These are phyloP conservation scores for Meandrina meandrites DNA, from an alignment of 92 coral and sea anemone genomes.

Conservation along the genomic window DNA sequence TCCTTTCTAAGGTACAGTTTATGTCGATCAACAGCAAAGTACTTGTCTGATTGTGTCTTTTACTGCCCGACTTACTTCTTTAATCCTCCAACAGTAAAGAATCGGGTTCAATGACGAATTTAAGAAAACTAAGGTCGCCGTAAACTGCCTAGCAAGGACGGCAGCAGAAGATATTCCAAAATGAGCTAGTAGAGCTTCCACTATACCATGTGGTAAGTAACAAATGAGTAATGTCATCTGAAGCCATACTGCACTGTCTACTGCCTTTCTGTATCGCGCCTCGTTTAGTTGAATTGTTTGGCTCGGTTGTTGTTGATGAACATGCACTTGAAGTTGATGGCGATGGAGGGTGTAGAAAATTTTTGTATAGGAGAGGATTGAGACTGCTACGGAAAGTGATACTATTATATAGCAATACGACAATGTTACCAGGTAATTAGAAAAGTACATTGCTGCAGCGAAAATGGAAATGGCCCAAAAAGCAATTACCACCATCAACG, in stretches of 20 bases:
- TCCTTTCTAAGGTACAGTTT: background rate
- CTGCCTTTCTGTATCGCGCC: constrained; percentile 30
- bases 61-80: constrained; percentile 8
- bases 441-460: background rate
- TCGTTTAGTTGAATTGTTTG: background rate
- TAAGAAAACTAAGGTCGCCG: background rate
- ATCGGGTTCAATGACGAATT: constrained; percentile 9
- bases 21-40: background rate
- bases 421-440: background rate
- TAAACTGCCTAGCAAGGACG: background rate
- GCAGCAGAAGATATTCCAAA: background rate
- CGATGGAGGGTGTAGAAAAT: background rate
- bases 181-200: background rate
- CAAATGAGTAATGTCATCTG: background rate
- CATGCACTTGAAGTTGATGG: background rate
- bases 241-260: constrained; percentile 5
- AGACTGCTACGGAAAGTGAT: background rate
- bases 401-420: background rate
- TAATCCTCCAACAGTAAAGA: constrained; percentile 13
- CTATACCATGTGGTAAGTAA: background rate
- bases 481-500: background rate
- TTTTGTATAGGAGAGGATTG: background rate
- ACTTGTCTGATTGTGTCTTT: constrained; percentile 9
- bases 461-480: background rate
- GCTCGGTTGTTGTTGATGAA: background rate